Evolutionary conservation across 2,113 vertebrate species (phyloP), one percentile per base, ranked within the genome.

Genomic region (Sciurus niger): DNA sequence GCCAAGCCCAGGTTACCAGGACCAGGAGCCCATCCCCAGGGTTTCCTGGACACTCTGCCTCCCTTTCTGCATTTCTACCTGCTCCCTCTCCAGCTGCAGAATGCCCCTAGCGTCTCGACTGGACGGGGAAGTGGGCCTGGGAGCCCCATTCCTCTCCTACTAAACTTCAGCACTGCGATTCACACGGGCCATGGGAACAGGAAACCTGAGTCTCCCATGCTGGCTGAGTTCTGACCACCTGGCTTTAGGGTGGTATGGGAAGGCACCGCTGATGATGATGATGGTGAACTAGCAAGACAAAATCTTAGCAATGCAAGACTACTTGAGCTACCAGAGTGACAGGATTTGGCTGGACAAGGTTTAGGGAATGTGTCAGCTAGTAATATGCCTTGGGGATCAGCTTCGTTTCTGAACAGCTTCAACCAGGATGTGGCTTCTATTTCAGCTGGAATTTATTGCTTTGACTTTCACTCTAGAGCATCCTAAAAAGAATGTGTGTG

Each of bases 361-460:
- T 80, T 24, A 79, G 65, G 34, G 60, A 74, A 80, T 72, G 76
- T 84, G 80, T 96, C 82, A 74, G 84, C 32, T 84, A 74, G 37
- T 51, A 55, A 48, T 72, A 65, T 58, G 83, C 82, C 84, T 8
- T 70, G 58, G 34, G 37, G 77, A 68, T 77, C 65, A 79, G 58
- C n/a, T 94, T 82, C 51, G 13, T 51, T 87, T 93, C 85, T 76
- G 67, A 96, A 80, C 67, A 76, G 43, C 89, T 95, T 92, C 55
- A 76, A 84, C n/a, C 89, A 92, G 70, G 84, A 95, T 73, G 91
- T 86, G 91, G 89, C 79, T 96, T 95, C 76, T 43, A 84, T 92
- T 94, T 84, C 84, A 84, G 24, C 46, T 79, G 70, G 58, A 83
- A 93, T 92, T 90, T 94, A 94, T 74, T 92, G 72, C 84, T 84